Conservation (phyloP, 2,888 invertebrate species). For the Clepsis dumicolana region DNA sequence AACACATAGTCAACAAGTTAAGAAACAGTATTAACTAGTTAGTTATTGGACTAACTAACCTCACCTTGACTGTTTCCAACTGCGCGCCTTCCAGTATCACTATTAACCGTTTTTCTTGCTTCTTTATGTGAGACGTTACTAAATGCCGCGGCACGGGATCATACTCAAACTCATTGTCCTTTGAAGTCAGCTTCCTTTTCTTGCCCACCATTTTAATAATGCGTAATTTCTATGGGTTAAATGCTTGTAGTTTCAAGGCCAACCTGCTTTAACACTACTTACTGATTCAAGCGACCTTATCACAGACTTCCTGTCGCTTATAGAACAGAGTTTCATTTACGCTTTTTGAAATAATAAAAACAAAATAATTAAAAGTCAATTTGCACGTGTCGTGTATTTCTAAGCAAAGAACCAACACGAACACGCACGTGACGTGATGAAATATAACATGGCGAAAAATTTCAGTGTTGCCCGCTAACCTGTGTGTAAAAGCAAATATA, state of each 20-base stretch:
- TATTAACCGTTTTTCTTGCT: slow-evolving; percentile 96
- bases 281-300: neutral
- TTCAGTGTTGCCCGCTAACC: slow-evolving; percentile 20
- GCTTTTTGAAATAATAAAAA: neutral
- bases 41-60: slow-evolving; percentile 37
- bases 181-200: slow-evolving; percentile 77
- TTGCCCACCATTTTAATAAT: slow-evolving; percentile 68
- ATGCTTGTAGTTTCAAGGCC: neutral
- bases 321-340: neutral
- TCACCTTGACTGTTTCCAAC: slow-evolving; percentile 97
- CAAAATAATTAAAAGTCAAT: neutral
- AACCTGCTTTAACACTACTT: neutral
- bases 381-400: slow-evolving; percentile 24
- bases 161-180: slow-evolving; percentile 90
- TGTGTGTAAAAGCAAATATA: too few relatives aligned
- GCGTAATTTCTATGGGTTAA: slow-evolving; percentile 4
- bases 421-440: slow-evolving; percentile 5
- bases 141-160: slow-evolving; percentile 93
- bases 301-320: neutral
- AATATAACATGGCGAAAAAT: slow-evolving; percentile 16
- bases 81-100: slow-evolving; percentile 97
- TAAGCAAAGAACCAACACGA: neutral
- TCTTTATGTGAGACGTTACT: slow-evolving; percentile 91
- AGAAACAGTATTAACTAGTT: neutral
- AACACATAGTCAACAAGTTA: neutral